A percentile compares a stretch with the other conserved stretches of the same genome.
phyloP scores from a whole-genome alignment of 2,113 vertebrate genomes.

The Nyctibius bracteatus region DNA sequence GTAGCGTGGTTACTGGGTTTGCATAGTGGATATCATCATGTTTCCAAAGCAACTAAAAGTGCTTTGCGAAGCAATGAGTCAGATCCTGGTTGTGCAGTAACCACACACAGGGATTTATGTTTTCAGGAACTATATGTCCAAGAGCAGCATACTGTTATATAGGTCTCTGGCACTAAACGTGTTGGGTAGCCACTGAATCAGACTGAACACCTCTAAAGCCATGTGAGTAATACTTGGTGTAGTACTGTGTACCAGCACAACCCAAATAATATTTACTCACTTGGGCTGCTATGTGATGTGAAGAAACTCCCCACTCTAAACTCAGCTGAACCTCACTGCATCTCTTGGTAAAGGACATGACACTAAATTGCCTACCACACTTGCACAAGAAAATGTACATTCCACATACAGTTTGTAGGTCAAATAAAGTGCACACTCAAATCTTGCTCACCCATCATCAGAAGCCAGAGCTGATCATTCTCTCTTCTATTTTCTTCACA shows the following conservation, averaged over 20 bases:
- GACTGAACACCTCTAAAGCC: not conserved
- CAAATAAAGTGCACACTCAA: not conserved
- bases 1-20: not conserved
- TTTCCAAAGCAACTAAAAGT: constrained; percentile 57
- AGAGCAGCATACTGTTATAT: constrained; percentile 2
- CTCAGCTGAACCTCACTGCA: not conserved
- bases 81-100: constrained; percentile 44
- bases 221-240: not conserved
- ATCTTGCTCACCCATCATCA: not conserved
- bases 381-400: not conserved
- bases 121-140: constrained; percentile 34
- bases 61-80: constrained; percentile 58
- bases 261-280: not conserved
- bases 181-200: not conserved
- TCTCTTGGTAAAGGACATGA: not conserved
- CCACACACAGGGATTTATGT: constrained; percentile 34
- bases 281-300: not conserved
- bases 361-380: not conserved
- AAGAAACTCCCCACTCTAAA: not conserved
- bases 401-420: not conserved
- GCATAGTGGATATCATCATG: not conserved
- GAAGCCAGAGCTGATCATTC: not conserved
- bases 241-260: constrained; percentile 29
- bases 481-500: not conserved
- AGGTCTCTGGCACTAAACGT: not conserved